Evolutionary conservation across 2,888 invertebrate species (phyloP).

Genomic region (Drosophila picticornis): DNA sequence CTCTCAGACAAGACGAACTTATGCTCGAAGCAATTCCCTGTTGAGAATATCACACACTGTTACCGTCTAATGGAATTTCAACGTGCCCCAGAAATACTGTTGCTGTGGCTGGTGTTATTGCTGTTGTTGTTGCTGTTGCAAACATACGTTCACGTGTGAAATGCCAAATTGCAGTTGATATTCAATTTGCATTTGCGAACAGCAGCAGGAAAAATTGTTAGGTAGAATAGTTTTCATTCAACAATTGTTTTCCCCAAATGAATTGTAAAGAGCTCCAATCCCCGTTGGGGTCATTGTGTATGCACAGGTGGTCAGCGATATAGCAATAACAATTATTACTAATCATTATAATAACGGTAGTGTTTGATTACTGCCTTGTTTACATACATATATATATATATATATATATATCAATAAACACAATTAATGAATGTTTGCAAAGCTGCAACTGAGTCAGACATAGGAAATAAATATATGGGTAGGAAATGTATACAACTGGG

Average conservation of each 20-base stretch:
- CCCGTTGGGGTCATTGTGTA: slow-evolving; percentile 37
- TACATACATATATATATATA: slow-evolving; percentile 14
- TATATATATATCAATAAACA: slow-evolving; percentile 32
- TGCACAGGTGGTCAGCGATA: slow-evolving; percentile 55
- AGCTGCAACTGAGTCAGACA: slow-evolving; percentile 32
- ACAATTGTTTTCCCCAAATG: slow-evolving; percentile 35
- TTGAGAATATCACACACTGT: slow-evolving; percentile 3
- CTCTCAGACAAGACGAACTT: not conserved
- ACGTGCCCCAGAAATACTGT: slow-evolving; percentile 27
- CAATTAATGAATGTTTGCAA: slow-evolving; percentile 54
- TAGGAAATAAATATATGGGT: slow-evolving; percentile 15
- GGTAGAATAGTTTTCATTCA: slow-evolving; percentile 25
- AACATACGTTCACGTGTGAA: not conserved
- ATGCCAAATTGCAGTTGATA: not conserved
- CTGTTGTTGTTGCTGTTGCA: slow-evolving; percentile 1
- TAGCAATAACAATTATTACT: slow-evolving; percentile 27
- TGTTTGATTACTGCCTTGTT: slow-evolving; percentile 59
- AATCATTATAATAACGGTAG: slow-evolving; percentile 50
- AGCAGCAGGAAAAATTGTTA: slow-evolving; percentile 7
- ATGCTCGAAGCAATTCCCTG: slow-evolving; percentile 15
- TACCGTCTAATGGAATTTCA: slow-evolving; percentile 31
- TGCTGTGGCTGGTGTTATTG: not conserved
- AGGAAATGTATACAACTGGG: not conserved
- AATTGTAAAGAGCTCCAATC: slow-evolving; percentile 30
- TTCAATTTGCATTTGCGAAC: slow-evolving; percentile 22